Percentiles rank a stretch among this genome's conserved stretches.
phyloP scores from a whole-genome alignment of 2,113 vertebrate species.

The Chionomys nivalis region DNA sequence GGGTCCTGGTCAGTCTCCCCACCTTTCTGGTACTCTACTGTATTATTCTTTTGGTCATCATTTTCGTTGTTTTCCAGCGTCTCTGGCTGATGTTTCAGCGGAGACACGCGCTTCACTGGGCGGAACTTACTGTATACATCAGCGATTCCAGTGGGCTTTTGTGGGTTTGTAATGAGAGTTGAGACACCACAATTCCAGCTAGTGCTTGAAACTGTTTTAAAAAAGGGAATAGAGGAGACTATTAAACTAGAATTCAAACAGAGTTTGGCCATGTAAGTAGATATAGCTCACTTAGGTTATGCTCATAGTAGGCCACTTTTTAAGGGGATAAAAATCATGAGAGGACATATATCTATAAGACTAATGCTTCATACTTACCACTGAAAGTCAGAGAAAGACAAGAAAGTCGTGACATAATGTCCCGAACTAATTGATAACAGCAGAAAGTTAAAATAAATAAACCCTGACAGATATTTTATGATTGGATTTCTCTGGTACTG shows the following conservation, averaged over 20 bases:
- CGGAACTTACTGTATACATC: constrained; percentile 97
- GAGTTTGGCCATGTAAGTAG: background rate
- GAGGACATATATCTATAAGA: background rate
- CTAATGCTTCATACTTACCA: background rate
- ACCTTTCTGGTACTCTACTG: constrained; percentile 88
- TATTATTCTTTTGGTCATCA: constrained; percentile 89
- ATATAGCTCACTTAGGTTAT: background rate
- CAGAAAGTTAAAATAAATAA: background rate
- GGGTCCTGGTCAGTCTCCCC: constrained; percentile 80
- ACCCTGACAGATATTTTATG: background rate
- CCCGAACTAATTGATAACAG: background rate
- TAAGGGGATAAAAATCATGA: background rate
- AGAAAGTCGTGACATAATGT: background rate
- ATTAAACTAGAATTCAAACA: background rate
- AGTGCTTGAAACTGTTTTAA: constrained; percentile 90
- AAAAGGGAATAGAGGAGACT: constrained; percentile 55
- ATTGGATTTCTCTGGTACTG: background rate
- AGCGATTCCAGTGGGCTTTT: constrained; percentile 94
- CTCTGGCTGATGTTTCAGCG: constrained; percentile 97
- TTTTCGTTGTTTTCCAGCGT: constrained; percentile 91
- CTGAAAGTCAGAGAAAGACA: background rate
- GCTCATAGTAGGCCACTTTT: background rate
- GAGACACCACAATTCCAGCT: constrained; percentile 94
- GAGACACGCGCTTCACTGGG: constrained; percentile 97
- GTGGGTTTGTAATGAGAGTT: constrained; percentile 87